Evolutionary conservation across 2,113 vertebrate species (phyloP), one percentile per base, ranked within the genome.

Genomic region (Oreochromis tanganicae): DNA sequence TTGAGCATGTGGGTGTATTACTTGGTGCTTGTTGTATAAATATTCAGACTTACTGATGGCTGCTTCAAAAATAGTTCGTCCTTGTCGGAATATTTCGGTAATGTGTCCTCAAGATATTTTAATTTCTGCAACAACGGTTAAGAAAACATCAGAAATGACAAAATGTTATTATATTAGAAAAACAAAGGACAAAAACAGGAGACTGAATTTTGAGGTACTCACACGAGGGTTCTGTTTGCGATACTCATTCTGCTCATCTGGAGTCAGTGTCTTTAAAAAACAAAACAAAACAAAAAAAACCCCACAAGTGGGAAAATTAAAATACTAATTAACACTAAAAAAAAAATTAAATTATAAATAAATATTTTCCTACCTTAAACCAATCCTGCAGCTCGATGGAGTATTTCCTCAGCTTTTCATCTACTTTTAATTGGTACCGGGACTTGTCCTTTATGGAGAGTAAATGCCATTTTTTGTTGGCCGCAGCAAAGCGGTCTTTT

Each of bases 31-130:
- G 71, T 66, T 36, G 43, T n/a, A 57, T 59, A 21, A 21, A 68
- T 27, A 81, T 14, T 55, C 83, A 19, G 54, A 93, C 94, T 93
- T 85, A 95, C 95, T 9, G 93, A 94, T n/a, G 92, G 81, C 63
- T 27, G 78, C 56, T 21, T 4, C 5, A 9, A 3, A 52, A 4
- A 4, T 16, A 3, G 5, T 32, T 56, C 12, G 21, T 80, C 46
- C 8, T 1, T 7, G 1, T 34, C 5, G 50, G 2, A 2, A 59
- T 1, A 2, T 2, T 43, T 5, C 1, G 17, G 1, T 4, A n/a
- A 11, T 27, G 12, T 1, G 9, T 1, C 4, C 27, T 24, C 2
- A 5, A 92, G 82, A 78, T 79, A 88, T 27, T 19, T 1, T 6
- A 1, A 2, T 86, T 90, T 92, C 93, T 95, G 92, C 13, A 90